phyloP scores from a whole-genome alignment of 2,113 vertebrate genomes.

The Mirounga angustirostris region DNA sequence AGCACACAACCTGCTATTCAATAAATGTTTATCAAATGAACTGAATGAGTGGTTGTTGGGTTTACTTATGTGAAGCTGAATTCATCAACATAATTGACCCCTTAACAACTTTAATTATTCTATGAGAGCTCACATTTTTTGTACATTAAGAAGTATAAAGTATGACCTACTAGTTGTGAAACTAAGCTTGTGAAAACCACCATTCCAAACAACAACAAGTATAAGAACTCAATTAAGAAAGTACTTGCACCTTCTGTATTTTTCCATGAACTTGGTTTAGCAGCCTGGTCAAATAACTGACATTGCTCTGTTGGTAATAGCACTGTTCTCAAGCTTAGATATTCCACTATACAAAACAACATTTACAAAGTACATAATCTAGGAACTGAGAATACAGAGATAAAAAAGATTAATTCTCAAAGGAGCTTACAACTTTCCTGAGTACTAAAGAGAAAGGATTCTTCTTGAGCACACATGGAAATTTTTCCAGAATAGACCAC shows the following conservation, averaged over 20 bases:
- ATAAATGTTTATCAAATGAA: conserved; percentile 36
- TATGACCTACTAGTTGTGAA: conserved; percentile 36
- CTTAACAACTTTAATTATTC: conserved; percentile 54
- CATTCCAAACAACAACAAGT: neutral
- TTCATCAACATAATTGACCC: conserved; percentile 22
- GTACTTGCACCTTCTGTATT: conserved; percentile 14
- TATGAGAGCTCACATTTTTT: conserved; percentile 51
- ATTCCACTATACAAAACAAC: conserved; percentile 41
- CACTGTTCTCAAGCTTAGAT: conserved; percentile 45
- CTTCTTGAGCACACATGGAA: too few relatives aligned
- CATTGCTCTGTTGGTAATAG: conserved; percentile 19
- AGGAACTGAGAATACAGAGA: conserved; percentile 56
- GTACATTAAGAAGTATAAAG: conserved; percentile 9
- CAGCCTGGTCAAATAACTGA: conserved; percentile 37
- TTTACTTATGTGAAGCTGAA: conserved; percentile 40
- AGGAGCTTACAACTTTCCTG: conserved; percentile 21
- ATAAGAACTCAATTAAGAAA: conserved; percentile 46
- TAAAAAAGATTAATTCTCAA: conserved; percentile 56
- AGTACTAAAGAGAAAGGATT: conserved; percentile 48
- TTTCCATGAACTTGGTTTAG: conserved; percentile 19
- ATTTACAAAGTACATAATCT: conserved; percentile 39
- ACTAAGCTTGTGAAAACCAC: conserved; percentile 26
- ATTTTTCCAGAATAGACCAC: too few relatives aligned
- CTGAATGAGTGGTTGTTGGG: conserved; percentile 43
- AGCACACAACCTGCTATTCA: conserved; percentile 5